Evolutionary conservation across 2,113 vertebrate genomes (phyloP).

Genomic region (Rhinolophus ferrumequinum): DNA sequence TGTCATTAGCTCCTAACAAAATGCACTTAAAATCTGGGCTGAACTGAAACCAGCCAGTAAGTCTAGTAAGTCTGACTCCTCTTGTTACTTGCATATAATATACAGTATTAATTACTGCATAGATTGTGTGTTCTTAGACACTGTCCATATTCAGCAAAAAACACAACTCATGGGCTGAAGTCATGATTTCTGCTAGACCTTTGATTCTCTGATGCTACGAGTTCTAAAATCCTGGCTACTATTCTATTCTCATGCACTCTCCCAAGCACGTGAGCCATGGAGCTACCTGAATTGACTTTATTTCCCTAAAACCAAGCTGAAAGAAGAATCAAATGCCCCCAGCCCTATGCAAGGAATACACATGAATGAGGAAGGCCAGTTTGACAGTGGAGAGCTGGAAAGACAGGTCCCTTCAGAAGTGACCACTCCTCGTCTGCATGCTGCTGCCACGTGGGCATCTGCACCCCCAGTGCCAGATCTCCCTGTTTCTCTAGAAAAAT

Average conservation of each 20-base stretch:
- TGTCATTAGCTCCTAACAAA: constrained; percentile 13
- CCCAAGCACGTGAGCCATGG: background rate
- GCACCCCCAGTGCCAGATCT: background rate
- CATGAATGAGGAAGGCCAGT: background rate
- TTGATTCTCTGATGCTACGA: background rate
- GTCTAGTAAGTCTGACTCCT: background rate
- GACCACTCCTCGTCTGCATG: background rate
- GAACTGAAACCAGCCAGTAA: background rate
- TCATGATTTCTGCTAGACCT: background rate
- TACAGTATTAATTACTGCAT: background rate
- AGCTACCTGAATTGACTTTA: background rate
- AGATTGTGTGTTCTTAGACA: background rate
- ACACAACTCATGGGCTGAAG: background rate
- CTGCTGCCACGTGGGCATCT: accelerated
- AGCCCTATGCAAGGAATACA: accelerated
- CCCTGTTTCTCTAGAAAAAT: background rate
- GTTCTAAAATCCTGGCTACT: background rate
- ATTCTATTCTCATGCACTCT: background rate
- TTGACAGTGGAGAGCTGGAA: background rate
- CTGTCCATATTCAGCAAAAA: background rate
- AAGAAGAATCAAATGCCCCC: background rate
- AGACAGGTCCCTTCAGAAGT: background rate
- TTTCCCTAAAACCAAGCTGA: background rate
- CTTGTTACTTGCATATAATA: background rate
- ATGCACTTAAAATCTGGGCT: constrained; percentile 4